Evolutionary conservation across 2,113 vertebrate species (phyloP).

Genomic region (Gymnarchus niloticus): DNA sequence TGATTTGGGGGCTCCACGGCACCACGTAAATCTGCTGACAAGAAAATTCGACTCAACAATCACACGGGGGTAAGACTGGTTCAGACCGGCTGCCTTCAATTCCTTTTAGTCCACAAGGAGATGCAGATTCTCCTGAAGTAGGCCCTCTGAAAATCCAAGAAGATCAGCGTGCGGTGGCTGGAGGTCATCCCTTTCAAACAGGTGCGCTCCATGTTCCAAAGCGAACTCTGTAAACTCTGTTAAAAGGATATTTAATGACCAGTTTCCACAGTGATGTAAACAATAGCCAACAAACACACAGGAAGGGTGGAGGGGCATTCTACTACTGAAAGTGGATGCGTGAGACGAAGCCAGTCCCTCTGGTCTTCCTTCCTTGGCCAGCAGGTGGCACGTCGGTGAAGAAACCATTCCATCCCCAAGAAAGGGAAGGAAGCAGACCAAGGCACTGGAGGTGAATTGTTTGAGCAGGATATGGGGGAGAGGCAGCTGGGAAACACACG

Average conservation of each 20-base stretch:
- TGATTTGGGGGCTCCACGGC: not conserved
- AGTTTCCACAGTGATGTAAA: constrained; percentile 45
- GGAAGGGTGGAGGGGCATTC: constrained; percentile 58
- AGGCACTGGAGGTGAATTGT: not conserved
- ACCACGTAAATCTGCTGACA: not conserved
- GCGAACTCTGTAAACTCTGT: constrained; percentile 57
- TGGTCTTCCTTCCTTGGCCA: constrained; percentile 14
- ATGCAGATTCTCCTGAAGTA: constrained; percentile 49
- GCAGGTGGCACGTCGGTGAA: not conserved
- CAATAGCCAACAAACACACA: constrained; percentile 61
- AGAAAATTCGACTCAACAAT: not conserved
- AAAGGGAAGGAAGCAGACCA: not conserved
- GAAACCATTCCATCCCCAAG: no score
- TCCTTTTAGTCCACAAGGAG: constrained; percentile 34
- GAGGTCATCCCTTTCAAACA: constrained; percentile 55
- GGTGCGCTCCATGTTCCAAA: constrained; percentile 62
- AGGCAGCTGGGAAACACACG: no score
- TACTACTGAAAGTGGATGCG: not conserved
- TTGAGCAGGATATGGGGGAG: not conserved
- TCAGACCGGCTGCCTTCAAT: constrained; percentile 27
- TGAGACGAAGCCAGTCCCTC: not conserved
- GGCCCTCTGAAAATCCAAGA: constrained; percentile 35
- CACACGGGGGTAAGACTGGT: constrained; percentile 29
- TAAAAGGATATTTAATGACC: constrained; percentile 50
- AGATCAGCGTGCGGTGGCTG: constrained; percentile 37